These are phyloP conservation scores for Caretta caretta DNA, from an alignment of 2,113 vertebrate species.

Conservation along the genomic window DNA sequence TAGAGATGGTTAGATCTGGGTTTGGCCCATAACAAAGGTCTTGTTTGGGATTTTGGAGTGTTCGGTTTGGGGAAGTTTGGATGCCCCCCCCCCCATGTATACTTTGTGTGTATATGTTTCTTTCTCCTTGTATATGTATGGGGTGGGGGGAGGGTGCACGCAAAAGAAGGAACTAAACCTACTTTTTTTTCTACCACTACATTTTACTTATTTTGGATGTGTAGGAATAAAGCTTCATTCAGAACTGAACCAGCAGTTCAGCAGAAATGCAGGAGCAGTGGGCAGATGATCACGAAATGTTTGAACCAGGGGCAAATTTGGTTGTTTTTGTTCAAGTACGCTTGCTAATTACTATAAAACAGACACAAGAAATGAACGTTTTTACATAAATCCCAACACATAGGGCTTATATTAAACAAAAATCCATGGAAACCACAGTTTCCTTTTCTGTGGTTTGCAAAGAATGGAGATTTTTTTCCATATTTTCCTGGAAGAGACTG, in stretches of 20 bases:
- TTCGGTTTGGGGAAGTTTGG: background rate
- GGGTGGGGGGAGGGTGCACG: background rate
- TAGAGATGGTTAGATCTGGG: too few species aligned
- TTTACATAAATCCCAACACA: background rate
- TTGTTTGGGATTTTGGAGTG: background rate
- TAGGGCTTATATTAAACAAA: conserved; percentile 6
- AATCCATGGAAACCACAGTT: background rate
- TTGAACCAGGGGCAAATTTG: background rate
- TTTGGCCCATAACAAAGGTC: too few species aligned
- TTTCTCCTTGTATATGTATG: background rate
- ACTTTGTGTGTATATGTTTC: too few species aligned
- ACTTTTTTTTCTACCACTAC: background rate
- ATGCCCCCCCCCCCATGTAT: background rate
- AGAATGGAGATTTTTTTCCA: background rate
- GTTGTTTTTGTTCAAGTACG: background rate
- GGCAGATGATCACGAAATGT: background rate
- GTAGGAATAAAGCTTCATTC: background rate
- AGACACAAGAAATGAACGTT: background rate
- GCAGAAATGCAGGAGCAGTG: background rate
- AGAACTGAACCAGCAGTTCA: background rate
- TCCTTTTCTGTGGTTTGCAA: background rate
- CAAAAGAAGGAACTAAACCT: background rate
- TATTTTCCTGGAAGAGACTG: background rate
- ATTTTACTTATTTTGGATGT: background rate
- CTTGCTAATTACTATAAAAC: background rate